Base-by-base conservation (phyloP, 2,113 vertebrate genomes). In the Glareola pratincola region DNA sequence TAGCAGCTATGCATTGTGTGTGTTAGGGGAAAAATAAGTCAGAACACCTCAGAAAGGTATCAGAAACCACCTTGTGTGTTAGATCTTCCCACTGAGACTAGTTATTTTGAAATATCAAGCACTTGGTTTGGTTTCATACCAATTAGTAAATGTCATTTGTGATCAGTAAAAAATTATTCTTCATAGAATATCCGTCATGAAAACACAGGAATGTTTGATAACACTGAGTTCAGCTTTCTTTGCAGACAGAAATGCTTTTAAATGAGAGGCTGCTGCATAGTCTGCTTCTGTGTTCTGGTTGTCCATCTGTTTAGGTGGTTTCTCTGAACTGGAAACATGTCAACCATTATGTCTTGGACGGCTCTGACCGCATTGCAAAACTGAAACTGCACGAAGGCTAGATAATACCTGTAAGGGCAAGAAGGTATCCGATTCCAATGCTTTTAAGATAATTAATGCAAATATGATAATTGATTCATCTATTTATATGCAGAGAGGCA, bases 161-260 rank as follows among this genome's bases (percentile, higher is more conserved):
- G 80, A 94, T 96, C 91, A 62, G 56, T 41, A 64, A 94, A 93
- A 95, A 87, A 92, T 79, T 76, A 77, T 45, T 96, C 45, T n/a
- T 91, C 34, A 1, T 78, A 76, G 71, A 95, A 63, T 91, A 85
- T 47, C 71, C 4, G 0, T 89, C 17, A 29, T 79, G 84, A 92
- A 96, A 96, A 95, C 84, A 91, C 43, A 63, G 37, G 74, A 88
- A 77, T 96, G 81, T 96, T 96, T 96, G 71, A 66, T 93, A 95
- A 83, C 86, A 88, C 24, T 79, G 89, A 83, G 37, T 85, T 97
- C 81, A 94, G 66, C 74, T 92, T 92, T 85, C 72, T 85, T 92
- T 87, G 54, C 80, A 90, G 91, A 54, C 54, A 96, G 74, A 95
- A 79, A 76, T 69, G 6, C 73, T 93, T 94, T 96, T 62, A 90